These are phyloP conservation scores for Hydrocynus forskahlii DNA, from an alignment of 2,797 vertebrate species.

Conservation along the genomic window DNA sequence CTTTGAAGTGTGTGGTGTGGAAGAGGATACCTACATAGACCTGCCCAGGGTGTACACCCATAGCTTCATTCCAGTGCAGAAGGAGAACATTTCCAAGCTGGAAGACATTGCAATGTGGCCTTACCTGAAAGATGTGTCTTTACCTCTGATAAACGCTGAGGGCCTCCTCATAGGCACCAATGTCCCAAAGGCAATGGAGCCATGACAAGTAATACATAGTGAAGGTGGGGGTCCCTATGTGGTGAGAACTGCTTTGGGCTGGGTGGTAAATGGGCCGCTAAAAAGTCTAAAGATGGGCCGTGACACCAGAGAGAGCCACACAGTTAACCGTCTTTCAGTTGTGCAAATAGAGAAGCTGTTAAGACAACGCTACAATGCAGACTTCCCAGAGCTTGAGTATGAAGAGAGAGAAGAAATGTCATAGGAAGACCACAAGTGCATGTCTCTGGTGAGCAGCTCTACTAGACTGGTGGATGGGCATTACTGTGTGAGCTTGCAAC, in stretches of 20 bases:
- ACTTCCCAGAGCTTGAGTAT: neutral
- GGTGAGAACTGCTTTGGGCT: no score
- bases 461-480: neutral
- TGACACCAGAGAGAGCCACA: no score
- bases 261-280: no score
- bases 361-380: neutral
- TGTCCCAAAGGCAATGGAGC: neutral
- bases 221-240: no score
- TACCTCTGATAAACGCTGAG: neutral
- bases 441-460: neutral
- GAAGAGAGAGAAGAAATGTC: slow-evolving; percentile 5
- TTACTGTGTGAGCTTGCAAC: no score
- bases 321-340: no score
- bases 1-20: no score
- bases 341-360: neutral
- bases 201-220: neutral
- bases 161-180: slow-evolving; percentile 3
- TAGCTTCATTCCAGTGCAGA: neutral
- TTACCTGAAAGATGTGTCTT: no score
- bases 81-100: neutral
- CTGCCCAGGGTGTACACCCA: no score
- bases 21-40: no score
- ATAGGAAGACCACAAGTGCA: neutral
- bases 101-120: neutral
- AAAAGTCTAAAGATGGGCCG: no score